Conservation (phyloP, 2,797 vertebrate genomes). For the Urosaurus nigricauda region DNA sequence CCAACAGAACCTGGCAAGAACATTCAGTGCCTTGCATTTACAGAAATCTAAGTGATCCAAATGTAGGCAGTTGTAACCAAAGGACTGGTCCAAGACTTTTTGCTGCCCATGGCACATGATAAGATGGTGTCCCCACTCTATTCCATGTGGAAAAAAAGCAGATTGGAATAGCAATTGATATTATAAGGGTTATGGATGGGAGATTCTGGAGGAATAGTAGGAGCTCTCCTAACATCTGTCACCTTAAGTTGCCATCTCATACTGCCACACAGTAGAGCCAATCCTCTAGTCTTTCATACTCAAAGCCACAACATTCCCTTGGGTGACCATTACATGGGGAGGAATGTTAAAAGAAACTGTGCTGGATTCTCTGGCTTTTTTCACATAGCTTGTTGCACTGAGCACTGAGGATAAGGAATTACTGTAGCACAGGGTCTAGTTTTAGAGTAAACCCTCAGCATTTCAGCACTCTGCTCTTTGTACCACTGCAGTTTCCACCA, state of each 20-base stretch:
- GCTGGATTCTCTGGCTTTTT: not conserved
- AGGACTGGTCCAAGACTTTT: not conserved
- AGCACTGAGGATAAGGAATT: not conserved
- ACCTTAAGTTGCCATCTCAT: not conserved
- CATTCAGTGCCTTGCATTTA: not conserved
- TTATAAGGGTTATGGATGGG: not conserved
- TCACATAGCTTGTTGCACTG: not conserved
- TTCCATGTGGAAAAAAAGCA: not conserved
- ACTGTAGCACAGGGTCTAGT: not conserved
- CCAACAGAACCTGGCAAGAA: not conserved
- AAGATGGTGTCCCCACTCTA: not conserved
- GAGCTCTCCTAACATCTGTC: not conserved
- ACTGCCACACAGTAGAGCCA: not conserved
- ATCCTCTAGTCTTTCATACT: too few relatives aligned
- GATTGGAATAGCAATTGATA: not conserved
- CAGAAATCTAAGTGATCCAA: not conserved
- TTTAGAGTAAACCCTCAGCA: not conserved
- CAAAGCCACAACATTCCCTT: not conserved
- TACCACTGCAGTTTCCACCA: not conserved
- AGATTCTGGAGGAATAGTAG: not conserved
- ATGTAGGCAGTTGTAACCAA: not conserved
- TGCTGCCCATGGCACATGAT: not conserved
- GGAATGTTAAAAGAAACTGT: not conserved
- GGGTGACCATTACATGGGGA: not conserved
- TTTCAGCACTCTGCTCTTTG: not conserved